Base-by-base conservation (phyloP, 2,797 vertebrate genomes). In the Diceros bicornis region DNA sequence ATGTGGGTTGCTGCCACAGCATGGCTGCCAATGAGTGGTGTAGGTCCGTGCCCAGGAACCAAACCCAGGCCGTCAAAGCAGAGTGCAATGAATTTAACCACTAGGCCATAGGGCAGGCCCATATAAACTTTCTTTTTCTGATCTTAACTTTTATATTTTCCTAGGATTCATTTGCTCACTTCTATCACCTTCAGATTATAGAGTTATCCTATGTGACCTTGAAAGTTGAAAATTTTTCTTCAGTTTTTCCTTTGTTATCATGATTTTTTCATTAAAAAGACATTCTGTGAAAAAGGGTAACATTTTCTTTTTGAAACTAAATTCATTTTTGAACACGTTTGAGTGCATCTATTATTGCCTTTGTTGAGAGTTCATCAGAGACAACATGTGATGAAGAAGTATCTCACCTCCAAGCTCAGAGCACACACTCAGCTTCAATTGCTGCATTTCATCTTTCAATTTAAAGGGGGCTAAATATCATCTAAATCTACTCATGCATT, bases 401-500 rank as follows among this genome's bases (percentile, higher is more conserved):
- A 62, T 32, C 59, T 94, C 29, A 52, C 2, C 6, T 92, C 64
- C 44, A 37, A 68, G 5, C 87, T 82, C 34, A 78, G 75, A 79
- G 50, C 34, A 50, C 11, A 29, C n/a, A n/a, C 55, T 94, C 89
- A 74, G 9, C n/a, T 57, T 84, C 64, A 90, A 44, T 32, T 71
- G 55, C 21, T 44, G 8, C 29, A 61, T 93, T 94, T 93, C 47
- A 87, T 93, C 29, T 94, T 97, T 89, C 44, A 18, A 55, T 52
- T 77, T 66, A 83, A 94, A 96, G 17, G 23, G 23, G 44, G 13
- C 7, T 71, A 57, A 96, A 64, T 71, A 68, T 47, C 41, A 91
- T 68, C 32, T 79, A 62, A 95, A 96, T 66, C 34, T 89, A 68
- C n/a, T 78, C 41, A 21, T 16, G 61, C 47, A 64, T 62, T 83